Evolutionary conservation across 2,888 invertebrate species (phyloP), one percentile per base, ranked within the genome.

Genomic region (Campaea margaritaria): DNA sequence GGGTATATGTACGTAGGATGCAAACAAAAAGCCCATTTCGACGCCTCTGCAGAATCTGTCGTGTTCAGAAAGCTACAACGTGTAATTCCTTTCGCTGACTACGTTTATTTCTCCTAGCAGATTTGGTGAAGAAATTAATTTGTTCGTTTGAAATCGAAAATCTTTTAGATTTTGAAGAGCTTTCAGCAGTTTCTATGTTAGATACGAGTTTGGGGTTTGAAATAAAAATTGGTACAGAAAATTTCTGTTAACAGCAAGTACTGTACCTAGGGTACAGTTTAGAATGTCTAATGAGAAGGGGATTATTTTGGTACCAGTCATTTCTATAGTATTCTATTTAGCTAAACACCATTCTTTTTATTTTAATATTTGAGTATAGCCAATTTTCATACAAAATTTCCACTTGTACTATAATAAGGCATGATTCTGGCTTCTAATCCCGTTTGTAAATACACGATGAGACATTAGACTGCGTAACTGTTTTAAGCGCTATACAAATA

Each of bases 371-470:
- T 21, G 14, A 16, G 16, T 16, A 31, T 16, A 43, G 43, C 16
- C 0, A 16, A 27, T 43, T 42, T 48, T 7, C 13, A 34, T 39
- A 31, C 45, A 39, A 53, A 21, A 28, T 45, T 45, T 53, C 45
- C 13, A 45, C 53, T 27, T 12, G 12, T 31, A 13, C 13, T 39
- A 11, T 44, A 13, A 45, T 31, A 16, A 27, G 38, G 39, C 27
- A 28, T 27, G 38, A 52, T 28, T n/a, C 44, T 43, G 15, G 13
- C 15, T n/a, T 46, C 34, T 47, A 54, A 47, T 54, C 46, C n/a
- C 45, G 34, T 46, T 47, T 41, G 54, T 16, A 47, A 46, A 54
- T 54, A 54, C 4, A 10, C 42, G 31, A 46, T 47, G 31, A 47
- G n/a, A n/a, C 31, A 47, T 15, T 31, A 39, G 10, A 14, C 44